phyloP scores from a whole-genome alignment of 2,888 invertebrate species.

The Sminthurinus aureus region DNA sequence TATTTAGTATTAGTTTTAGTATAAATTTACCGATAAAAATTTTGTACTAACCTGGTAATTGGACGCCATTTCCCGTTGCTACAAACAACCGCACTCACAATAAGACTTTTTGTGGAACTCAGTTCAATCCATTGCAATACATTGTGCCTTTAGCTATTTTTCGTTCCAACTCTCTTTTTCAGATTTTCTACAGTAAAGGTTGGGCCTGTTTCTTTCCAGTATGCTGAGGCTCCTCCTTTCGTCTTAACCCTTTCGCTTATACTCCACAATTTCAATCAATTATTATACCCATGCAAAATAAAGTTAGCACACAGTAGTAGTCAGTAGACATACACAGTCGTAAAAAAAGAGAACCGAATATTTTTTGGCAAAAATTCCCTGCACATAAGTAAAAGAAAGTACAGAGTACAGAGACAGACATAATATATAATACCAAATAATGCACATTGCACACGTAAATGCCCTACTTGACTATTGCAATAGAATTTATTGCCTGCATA shows the following conservation, averaged over 20 bases:
- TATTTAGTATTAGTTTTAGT: neutral
- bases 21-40: conserved; percentile 3
- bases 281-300: neutral
- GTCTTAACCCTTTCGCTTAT: neutral
- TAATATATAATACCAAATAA: too few relatives aligned
- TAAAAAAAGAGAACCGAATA: neutral
- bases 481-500: too few relatives aligned
- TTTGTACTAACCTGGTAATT: conserved; percentile 47
- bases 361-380: neutral
- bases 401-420: too few relatives aligned
- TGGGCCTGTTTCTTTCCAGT: too few relatives aligned
- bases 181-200: neutral
- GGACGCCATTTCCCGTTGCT: conserved; percentile 54
- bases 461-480: too few relatives aligned
- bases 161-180: neutral
- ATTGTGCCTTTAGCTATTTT: conserved; percentile 29
- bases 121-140: neutral
- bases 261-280: neutral
- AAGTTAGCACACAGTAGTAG: too few relatives aligned
- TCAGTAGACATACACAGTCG: neutral
- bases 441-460: too few relatives aligned
- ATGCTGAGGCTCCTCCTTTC: neutral
- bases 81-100: conserved; percentile 48
- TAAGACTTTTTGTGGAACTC: conserved; percentile 17
- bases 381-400: too few relatives aligned